Evolutionary conservation across 2,888 invertebrate species (phyloP), one percentile per base, ranked within the genome.

Genomic region (Notodromas monacha): DNA sequence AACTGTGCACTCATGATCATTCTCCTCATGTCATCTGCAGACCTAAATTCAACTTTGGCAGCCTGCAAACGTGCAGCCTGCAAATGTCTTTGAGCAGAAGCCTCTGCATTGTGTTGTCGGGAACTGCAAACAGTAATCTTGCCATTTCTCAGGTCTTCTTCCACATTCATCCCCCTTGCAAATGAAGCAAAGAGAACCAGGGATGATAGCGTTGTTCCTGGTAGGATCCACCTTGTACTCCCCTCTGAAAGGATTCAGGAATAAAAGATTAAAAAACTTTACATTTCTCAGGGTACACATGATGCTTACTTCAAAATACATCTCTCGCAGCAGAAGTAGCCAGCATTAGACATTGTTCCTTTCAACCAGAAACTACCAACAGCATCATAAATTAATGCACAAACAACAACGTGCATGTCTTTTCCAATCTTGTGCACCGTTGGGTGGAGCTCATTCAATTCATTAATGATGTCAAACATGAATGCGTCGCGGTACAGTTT

Each of bases 141-240:
- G 21, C 21, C 21, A 21, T 21, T 21, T 21, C 21, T 21, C 21
- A 21, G 21, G 21, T 21, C 21, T 21, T 21, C 21, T 21, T 21
- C n/a, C 21, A 21, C 21, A 21, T 21, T 21, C 21, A 21, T 21
- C 21, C 21, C 21, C 21, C 21, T 21, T 21, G 21, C 21, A 21
- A 21, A 21, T 21, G 21, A 21, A 21, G 21, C 21, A n/a, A 21
- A 21, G 21, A n/a, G 21, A 21, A 21, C 21, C 21, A 21, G 21
- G 21, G 21, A 21, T 21, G 21, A 21, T 21, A 8, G 21, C 21
- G n/a, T 21, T 21, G 21, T 21, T 21, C 21, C 21, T 21, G n/a
- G n/a, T n/a, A 21, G 21, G 21, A 21, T 21, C 21, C 21, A 21
- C 21, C n/a, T 21, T 21, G 21, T 21, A 21, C 21, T 21, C 21